A percentile compares a stretch with the other conserved stretches of the same genome.
phyloP scores from a whole-genome alignment of 2,113 vertebrate species.

The Hippocampus zosterae region DNA sequence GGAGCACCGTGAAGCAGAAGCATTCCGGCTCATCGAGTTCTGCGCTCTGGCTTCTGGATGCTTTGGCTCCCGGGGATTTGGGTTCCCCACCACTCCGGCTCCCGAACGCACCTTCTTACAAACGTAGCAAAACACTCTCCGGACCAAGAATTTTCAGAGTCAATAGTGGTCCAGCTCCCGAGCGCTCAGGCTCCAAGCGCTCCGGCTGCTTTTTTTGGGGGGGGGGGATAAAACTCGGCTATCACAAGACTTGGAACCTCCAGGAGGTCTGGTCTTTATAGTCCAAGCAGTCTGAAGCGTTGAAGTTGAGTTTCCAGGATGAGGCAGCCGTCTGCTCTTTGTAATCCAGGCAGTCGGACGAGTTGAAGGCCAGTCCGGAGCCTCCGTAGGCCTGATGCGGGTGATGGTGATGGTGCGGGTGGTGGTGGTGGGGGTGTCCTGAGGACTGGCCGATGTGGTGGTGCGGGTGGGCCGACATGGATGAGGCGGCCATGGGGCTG shows the following conservation, averaged over 20 bases:
- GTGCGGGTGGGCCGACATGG: conserved; percentile 75
- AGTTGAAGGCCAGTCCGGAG: conserved; percentile 87
- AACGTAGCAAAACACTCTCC: neutral
- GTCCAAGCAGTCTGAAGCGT: conserved; percentile 96
- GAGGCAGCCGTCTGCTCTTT: conserved; percentile 88
- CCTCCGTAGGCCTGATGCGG: conserved; percentile 88
- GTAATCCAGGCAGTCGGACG: conserved; percentile 98
- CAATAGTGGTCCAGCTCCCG: neutral
- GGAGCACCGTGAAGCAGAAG: neutral
- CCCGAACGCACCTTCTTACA: neutral
- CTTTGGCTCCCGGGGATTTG: neutral
- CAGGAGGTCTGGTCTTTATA: conserved; percentile 99
- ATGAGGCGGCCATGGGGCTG: conserved; percentile 3
- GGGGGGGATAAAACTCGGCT: conserved; percentile 12
- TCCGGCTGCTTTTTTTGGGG: neutral
- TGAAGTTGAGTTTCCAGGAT: conserved; percentile 99
- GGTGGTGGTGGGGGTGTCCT: conserved; percentile 85
- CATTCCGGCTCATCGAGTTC: neutral
- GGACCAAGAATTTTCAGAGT: neutral
- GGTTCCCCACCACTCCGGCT: neutral
- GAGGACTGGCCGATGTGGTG: conserved; percentile 88
- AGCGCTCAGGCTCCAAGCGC: too few relatives aligned
- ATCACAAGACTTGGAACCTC: conserved; percentile 99
- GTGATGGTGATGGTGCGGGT: conserved; percentile 92
- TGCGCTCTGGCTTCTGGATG: neutral